Evolutionary conservation across 2,113 vertebrate genomes (phyloP), one percentile per base, ranked within the genome.

Genomic region (Scomber scombrus): DNA sequence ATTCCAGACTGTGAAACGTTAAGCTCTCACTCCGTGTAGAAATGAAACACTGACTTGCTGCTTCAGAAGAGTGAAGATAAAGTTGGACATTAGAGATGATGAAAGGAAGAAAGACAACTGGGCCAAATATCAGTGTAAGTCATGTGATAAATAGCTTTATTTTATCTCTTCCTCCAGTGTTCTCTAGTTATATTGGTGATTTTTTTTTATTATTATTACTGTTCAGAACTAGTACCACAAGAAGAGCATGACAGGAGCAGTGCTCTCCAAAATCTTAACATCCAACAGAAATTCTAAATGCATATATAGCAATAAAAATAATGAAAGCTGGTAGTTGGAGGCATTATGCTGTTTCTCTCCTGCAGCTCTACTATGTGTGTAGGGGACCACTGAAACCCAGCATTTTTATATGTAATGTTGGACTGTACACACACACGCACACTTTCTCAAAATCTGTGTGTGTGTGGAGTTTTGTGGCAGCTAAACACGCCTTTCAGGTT

Each of bases 401-500:
- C 86, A 75, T 88, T 83, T 89, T 66, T 74, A 67, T 84, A 81
- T 67, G 67, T 57, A 61, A 82, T 83, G 86, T 81, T 87, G 81
- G 88, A 92, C 85, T 83, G 69, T 68, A 78, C 78, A 75, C 80
- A 76, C 47, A 63, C 58, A 47, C 72, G 47, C 19, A 47, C 72
- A 75, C 62, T 31, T 75, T 69, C 55, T 78, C 55, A 46, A 73
- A 40, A 75, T 29, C 50, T 76, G 85, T 89, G 85, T 85, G 89
- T 49, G 47, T 55, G 64, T 64, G 57, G 78, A 80, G 82, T 88
- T 91, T 87, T 91, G 88, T 92, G 93, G 93, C 90, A 93, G 93
- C 92, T 94, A 92, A 89, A 89, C 71, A 58, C 34, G 34, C 88
- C 86, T 74, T 90, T 92, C 90, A 92, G 93, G 91, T 90, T 91